Percentiles rank a stretch among this genome's conserved stretches.
phyloP scores from a whole-genome alignment of 2,888 invertebrate genomes.

The Hemithea aestivaria region DNA sequence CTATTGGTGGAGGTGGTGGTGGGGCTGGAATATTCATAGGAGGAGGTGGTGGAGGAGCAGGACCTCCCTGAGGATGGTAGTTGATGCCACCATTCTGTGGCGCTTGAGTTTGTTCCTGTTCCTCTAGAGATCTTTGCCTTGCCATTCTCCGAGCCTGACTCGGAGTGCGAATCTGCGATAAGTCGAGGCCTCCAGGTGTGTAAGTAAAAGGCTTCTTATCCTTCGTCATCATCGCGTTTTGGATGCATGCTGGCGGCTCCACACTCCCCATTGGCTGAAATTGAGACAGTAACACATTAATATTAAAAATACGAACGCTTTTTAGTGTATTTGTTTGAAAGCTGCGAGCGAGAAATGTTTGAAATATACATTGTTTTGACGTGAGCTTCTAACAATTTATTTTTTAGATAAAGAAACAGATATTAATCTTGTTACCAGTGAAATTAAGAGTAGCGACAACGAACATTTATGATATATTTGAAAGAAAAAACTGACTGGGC shows the following conservation, averaged over 20 bases:
- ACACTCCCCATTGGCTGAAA: slow-evolving; percentile 69
- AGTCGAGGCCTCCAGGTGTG: slow-evolving; percentile 94
- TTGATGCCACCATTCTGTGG: slow-evolving; percentile 38
- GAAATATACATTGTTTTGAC: slow-evolving; percentile 9
- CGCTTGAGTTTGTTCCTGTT: slow-evolving; percentile 68
- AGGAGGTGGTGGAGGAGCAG: slow-evolving; percentile 65
- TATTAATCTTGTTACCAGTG: too few relatives aligned
- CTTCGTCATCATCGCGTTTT: slow-evolving; percentile 96
- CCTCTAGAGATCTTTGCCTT: slow-evolving; percentile 80
- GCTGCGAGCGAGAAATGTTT: slow-evolving; percentile 11
- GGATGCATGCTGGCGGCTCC: slow-evolving; percentile 93
- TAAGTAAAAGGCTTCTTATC: slow-evolving; percentile 99
- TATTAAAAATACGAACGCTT: slow-evolving; percentile 5
- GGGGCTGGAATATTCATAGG: slow-evolving; percentile 68
- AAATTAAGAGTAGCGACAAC: too few relatives aligned
- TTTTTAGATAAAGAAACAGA: too few relatives aligned
- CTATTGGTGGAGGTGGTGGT: slow-evolving; percentile 81
- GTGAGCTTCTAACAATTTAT: slow-evolving; percentile 8
- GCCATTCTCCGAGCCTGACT: slow-evolving; percentile 90
- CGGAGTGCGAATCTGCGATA: slow-evolving; percentile 93
- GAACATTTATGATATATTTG: too few relatives aligned
- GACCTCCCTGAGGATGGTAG: slow-evolving; percentile 55
- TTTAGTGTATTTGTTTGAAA: slow-evolving; percentile 16
- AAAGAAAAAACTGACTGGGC: too few relatives aligned
- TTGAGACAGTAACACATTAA: slow-evolving; percentile 22